Percentiles rank a stretch among this genome's conserved stretches.
These are phyloP conservation scores for Tetraneura akinire DNA, from an alignment of 1,140 invertebrate genomes.

Conservation along the genomic window DNA sequence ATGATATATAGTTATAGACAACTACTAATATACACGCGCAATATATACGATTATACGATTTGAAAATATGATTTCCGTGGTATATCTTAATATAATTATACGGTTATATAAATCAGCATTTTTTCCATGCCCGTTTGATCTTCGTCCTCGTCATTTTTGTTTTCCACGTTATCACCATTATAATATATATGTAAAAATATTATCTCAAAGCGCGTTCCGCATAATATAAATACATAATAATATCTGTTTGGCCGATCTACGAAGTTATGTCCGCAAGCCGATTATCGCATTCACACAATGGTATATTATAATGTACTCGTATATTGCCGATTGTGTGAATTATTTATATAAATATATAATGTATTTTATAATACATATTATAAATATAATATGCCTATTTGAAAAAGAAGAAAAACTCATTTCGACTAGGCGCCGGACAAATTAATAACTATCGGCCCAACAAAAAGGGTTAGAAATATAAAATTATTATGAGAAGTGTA, in stretches of 20 bases:
- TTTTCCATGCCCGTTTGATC: too few species aligned
- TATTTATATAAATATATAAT: not conserved
- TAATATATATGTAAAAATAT: too few species aligned
- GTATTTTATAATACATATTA: too few species aligned
- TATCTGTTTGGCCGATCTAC: conserved; percentile 16
- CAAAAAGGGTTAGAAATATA: too few species aligned
- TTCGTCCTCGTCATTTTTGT: not conserved
- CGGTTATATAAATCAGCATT: too few species aligned
- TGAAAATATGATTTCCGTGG: too few species aligned
- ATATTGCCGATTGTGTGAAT: too few species aligned
- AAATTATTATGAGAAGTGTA: too few species aligned
- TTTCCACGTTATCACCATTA: not conserved
- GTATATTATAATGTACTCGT: not conserved
- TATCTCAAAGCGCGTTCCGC: not conserved
- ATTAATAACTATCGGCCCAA: not conserved
- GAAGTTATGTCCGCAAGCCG: conserved; percentile 1
- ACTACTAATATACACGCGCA: too few species aligned
- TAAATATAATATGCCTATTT: not conserved
- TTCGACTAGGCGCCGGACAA: conserved; percentile 31
- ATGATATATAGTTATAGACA: too few species aligned
- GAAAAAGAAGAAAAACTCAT: not conserved
- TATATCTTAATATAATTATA: too few species aligned
- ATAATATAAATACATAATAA: not conserved
- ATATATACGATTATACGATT: too few species aligned
- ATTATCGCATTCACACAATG: conserved; percentile 43